phyloP scores from a whole-genome alignment of 2,888 invertebrate genomes.

The Ceramica pisi region DNA sequence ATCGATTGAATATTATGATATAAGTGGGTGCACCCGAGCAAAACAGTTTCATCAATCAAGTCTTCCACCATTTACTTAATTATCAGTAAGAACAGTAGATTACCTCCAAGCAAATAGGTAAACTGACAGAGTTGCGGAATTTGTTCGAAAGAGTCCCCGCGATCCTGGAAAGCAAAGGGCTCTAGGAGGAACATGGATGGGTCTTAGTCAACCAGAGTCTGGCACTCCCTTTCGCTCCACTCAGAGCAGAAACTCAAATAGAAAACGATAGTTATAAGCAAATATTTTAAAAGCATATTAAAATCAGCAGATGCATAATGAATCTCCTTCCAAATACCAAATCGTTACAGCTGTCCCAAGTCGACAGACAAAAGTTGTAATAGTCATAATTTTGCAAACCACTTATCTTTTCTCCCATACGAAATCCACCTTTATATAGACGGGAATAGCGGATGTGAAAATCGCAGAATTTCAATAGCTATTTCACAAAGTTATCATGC shows the following conservation, averaged over 20 bases:
- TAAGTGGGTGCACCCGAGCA: too few relatives aligned
- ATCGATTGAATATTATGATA: too few relatives aligned
- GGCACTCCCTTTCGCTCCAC: too few relatives aligned
- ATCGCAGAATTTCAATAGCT: constrained; percentile 68
- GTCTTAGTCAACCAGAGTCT: too few relatives aligned
- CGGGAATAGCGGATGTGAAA: constrained; percentile 65
- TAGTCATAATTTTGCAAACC: constrained; percentile 58
- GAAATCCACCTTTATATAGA: constrained; percentile 66
- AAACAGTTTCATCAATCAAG: background rate
- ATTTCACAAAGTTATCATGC: constrained; percentile 52
- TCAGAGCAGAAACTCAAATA: too few relatives aligned
- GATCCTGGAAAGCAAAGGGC: too few relatives aligned
- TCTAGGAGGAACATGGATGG: too few relatives aligned
- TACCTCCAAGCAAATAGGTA: too few relatives aligned
- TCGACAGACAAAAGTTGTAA: constrained; percentile 70
- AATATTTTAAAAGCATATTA: background rate
- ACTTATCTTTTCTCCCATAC: constrained; percentile 36
- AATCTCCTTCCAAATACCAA: constrained; percentile 63
- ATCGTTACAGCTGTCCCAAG: constrained; percentile 68
- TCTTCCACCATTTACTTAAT: background rate
- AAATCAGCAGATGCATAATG: constrained; percentile 21
- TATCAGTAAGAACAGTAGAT: background rate
- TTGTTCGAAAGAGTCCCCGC: too few relatives aligned
- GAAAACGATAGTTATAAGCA: too few relatives aligned
- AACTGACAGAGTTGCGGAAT: too few relatives aligned